Base-by-base conservation (phyloP, 1,140 invertebrate genomes). In the Oedothorax gibbosus region DNA sequence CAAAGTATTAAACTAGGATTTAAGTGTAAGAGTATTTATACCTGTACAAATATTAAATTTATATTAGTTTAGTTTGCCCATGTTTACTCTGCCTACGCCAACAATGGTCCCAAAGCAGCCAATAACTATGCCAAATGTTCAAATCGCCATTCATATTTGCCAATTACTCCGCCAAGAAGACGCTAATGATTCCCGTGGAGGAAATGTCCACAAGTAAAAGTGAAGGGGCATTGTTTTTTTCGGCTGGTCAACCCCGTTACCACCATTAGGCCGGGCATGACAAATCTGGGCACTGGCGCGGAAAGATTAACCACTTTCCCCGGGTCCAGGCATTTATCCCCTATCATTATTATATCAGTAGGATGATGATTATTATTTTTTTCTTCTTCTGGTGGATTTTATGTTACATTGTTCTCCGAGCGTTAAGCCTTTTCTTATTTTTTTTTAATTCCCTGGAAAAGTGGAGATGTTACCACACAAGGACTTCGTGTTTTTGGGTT, bases 271-370 rank as follows among this genome's bases (percentile, higher is more conserved):
- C 20, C 56, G 75, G 78, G 78, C 78, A 81, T 81, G 78, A 81
- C 78, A 81, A 81, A 81, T 81, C 65, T 81, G 78, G 53, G 53
- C 78, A 81, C 65, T 14, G 78, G 66, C 21, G 78, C 78, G 78
- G 78, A 71, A 81, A 81, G 78, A 81, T 81, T 81, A 81, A 81
- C 65, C 78, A 81, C 65, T 81, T 71, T 81, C 78, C 65, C 69
- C 69, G 78, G 78, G 69, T 35, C 68, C 54, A 20, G 54, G 68
- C 54, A 71, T 68, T 81, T 81, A 81, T 81, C 78, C 56, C 2
- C 54, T 21, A 81, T 81, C 71, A 81, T 81, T 81, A 71, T 81
- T 81, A 81, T 81, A 71, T 68, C 49, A 18, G 54, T 54, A 53
- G 56, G 53, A 57, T 56, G 54, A 75, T 11, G 60, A 57, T 35